phyloP scores from a whole-genome alignment of 2,888 invertebrate genomes.

The Dynastes maya region DNA sequence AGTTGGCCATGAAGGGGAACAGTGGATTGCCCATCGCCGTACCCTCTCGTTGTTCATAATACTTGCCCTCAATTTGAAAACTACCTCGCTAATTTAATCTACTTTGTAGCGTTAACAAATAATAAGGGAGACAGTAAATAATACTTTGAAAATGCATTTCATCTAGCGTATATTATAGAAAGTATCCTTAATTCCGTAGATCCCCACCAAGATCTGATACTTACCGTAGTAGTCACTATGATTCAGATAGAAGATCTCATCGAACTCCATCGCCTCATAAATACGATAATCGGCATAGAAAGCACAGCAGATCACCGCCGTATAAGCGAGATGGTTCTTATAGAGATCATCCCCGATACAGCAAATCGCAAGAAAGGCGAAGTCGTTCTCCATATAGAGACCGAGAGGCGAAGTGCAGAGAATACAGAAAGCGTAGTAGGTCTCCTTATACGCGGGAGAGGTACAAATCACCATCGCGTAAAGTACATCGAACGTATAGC shows the following conservation, averaged over 20 bases:
- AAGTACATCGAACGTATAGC: constrained; percentile 37
- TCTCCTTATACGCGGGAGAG: constrained; percentile 38
- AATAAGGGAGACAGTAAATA: too few species aligned
- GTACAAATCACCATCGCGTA: constrained; percentile 35
- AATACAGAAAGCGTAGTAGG: constrained; percentile 45
- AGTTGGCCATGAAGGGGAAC: too few species aligned
- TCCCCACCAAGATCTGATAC: constrained; percentile 36
- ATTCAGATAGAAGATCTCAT: constrained; percentile 32
- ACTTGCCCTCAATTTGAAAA: too few species aligned
- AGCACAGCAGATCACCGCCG: constrained; percentile 35
- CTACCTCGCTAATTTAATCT: too few species aligned
- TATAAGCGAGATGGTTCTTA: constrained; percentile 15
- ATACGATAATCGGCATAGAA: constrained; percentile 21
- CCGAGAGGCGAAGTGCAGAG: constrained; percentile 12
- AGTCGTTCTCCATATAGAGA: constrained; percentile 40
- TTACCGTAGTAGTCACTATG: constrained; percentile 39
- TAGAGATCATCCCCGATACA: constrained; percentile 18
- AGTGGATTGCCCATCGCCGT: too few species aligned
- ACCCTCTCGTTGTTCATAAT: too few species aligned
- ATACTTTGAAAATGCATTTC: not conserved
- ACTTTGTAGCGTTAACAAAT: too few species aligned
- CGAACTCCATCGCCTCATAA: constrained; percentile 42
- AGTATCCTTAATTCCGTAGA: not conserved
- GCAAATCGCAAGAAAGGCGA: constrained; percentile 26
- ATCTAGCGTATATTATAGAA: not conserved